Conservation (phyloP, 2,113 vertebrate genomes). For the Fulmarus glacialis region DNA sequence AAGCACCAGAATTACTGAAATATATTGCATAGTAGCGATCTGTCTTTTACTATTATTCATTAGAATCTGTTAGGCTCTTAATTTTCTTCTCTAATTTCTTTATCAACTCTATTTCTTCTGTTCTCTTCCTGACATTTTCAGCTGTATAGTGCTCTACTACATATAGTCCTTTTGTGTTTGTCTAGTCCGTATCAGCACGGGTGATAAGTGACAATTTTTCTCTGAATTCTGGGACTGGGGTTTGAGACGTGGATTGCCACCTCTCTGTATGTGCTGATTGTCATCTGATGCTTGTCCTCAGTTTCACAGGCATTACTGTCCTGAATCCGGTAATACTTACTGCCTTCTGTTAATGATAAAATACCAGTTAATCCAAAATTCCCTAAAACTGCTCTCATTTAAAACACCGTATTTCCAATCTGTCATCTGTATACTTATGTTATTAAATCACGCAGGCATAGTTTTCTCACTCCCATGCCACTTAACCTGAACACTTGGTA, state of each 20-base stretch:
- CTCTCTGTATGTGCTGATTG: neutral
- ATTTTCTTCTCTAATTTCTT: neutral
- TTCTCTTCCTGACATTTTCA: neutral
- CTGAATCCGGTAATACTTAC: neutral
- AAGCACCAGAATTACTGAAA: neutral
- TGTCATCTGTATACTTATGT: neutral
- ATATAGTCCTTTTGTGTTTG: neutral
- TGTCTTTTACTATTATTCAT: neutral
- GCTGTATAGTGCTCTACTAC: neutral
- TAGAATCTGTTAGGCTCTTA: neutral
- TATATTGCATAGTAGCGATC: neutral
- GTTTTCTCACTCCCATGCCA: neutral
- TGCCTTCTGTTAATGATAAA: neutral
- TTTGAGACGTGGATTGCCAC: neutral
- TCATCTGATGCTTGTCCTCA: neutral
- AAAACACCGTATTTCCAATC: neutral
- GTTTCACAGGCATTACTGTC: neutral
- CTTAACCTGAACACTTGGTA: neutral
- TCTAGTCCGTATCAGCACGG: neutral
- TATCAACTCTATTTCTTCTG: neutral
- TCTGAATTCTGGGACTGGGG: neutral
- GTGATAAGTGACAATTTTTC: neutral
- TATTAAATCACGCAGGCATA: fast-evolving
- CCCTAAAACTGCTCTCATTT: neutral
- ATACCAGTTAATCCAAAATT: neutral